Evolutionary conservation across 2,113 vertebrate species (phyloP).

Genomic region (Cyprinodon tularosa): DNA sequence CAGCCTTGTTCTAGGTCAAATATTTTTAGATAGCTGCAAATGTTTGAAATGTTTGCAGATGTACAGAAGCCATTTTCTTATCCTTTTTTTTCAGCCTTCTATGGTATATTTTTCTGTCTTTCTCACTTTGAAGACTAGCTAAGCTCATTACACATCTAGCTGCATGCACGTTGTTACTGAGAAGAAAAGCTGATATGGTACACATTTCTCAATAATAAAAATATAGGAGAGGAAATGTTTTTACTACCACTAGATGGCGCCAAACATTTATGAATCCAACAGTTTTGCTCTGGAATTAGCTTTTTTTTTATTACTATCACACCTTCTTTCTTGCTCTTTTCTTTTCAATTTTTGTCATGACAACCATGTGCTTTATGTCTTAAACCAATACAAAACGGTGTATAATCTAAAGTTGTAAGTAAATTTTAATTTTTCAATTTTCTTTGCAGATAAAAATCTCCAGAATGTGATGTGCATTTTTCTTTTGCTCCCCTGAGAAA

Average conservation of each 20-base stretch:
- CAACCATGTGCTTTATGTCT: background rate
- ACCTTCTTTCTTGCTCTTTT: background rate
- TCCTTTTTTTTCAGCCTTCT: too few relatives aligned
- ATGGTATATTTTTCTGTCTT: background rate
- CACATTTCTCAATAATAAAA: background rate
- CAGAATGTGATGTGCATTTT: background rate
- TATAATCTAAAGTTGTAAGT: background rate
- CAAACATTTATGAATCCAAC: conserved; percentile 3
- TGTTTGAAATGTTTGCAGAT: too few relatives aligned
- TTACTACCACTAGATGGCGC: conserved; percentile 15
- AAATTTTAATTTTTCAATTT: background rate
- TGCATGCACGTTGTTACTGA: background rate
- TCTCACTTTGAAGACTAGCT: background rate
- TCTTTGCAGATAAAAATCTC: background rate
- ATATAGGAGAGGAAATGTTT: background rate
- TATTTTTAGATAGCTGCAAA: too few relatives aligned
- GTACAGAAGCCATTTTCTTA: background rate
- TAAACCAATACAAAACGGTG: background rate
- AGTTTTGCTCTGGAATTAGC: background rate
- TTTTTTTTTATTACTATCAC: background rate
- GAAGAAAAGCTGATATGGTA: background rate
- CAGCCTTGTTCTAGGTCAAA: too few relatives aligned
- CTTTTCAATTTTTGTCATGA: background rate
- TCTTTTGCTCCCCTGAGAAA: too few relatives aligned
- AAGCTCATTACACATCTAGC: background rate